Conservation (phyloP, 2,888 invertebrate species). For the Thera britannica region DNA sequence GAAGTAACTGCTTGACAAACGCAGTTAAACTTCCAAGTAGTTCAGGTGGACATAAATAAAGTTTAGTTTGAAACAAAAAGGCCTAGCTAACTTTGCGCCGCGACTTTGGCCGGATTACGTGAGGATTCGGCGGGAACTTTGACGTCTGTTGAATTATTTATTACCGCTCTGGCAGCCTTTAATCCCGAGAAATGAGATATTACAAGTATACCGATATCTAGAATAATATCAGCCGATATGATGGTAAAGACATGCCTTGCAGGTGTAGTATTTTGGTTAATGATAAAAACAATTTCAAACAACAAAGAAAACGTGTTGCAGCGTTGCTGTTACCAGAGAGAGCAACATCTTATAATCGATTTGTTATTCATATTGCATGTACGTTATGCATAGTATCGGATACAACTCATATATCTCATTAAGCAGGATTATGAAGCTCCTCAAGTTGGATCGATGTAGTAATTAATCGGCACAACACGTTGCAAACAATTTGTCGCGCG, state of each 20-base stretch:
- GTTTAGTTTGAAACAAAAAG: constrained; percentile 40
- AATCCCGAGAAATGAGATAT: constrained; percentile 18
- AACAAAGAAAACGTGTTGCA: too few species aligned
- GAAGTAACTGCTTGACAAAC: constrained; percentile 32
- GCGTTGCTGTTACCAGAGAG: too few species aligned
- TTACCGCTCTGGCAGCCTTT: constrained; percentile 30
- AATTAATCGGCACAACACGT: constrained; percentile 37
- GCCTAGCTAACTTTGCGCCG: constrained; percentile 31
- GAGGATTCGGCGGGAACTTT: constrained; percentile 37
- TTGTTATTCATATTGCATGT: too few species aligned
- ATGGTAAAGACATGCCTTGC: too few species aligned
- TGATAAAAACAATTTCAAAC: too few species aligned
- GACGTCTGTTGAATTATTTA: constrained; percentile 43
- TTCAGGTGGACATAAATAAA: constrained; percentile 34
- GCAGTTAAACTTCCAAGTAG: constrained; percentile 31
- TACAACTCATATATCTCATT: too few species aligned
- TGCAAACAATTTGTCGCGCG: constrained; percentile 32
- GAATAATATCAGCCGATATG: neutral
- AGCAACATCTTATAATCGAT: too few species aligned
- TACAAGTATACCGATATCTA: constrained; percentile 14
- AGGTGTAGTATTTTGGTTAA: too few species aligned
- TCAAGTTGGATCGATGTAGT: constrained; percentile 30
- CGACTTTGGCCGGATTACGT: constrained; percentile 41
- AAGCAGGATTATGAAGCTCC: neutral
- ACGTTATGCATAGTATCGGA: too few species aligned